Conservation (phyloP, 2,888 invertebrate species). For the Drosophila formosana region DNA sequence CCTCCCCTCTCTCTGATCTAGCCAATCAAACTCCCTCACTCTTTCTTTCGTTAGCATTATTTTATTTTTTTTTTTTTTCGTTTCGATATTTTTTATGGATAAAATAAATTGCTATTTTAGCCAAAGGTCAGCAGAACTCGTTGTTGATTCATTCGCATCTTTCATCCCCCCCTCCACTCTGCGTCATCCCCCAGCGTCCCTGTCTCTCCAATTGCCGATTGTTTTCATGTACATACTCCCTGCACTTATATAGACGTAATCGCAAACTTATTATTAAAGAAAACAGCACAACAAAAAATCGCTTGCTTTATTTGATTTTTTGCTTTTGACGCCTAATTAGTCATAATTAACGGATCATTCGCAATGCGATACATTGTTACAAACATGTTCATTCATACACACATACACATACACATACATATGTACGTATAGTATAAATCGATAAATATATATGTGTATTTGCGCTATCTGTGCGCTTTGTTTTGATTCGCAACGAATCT, state of each 20-base stretch:
- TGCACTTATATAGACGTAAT: slow-evolving; percentile 28
- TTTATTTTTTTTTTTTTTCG: slow-evolving; percentile 5
- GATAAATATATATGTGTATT: background rate
- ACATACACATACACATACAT: too few relatives aligned
- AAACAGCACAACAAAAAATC: slow-evolving; percentile 5
- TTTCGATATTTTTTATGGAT: slow-evolving; percentile 27
- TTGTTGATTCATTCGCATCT: slow-evolving; percentile 62
- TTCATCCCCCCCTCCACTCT: background rate
- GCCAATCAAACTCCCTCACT: slow-evolving; percentile 8
- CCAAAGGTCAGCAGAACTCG: slow-evolving; percentile 56
- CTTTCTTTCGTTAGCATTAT: slow-evolving; percentile 11
- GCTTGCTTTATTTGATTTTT: slow-evolving; percentile 39
- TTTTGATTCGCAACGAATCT: slow-evolving; percentile 11
- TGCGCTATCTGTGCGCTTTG: slow-evolving; percentile 16
- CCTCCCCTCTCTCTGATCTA: background rate
- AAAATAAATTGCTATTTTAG: slow-evolving; percentile 55
- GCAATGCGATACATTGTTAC: slow-evolving; percentile 36
- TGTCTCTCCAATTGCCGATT: slow-evolving; percentile 29
- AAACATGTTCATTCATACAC: slow-evolving; percentile 13
- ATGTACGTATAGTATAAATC: background rate
- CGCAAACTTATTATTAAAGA: slow-evolving; percentile 16
- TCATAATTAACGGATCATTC: slow-evolving; percentile 64
- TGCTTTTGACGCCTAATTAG: slow-evolving; percentile 66
- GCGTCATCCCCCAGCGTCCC: background rate
- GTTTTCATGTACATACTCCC: slow-evolving; percentile 29